phyloP scores from a whole-genome alignment of 2,888 invertebrate species.

The Chymomyza amoena region DNA sequence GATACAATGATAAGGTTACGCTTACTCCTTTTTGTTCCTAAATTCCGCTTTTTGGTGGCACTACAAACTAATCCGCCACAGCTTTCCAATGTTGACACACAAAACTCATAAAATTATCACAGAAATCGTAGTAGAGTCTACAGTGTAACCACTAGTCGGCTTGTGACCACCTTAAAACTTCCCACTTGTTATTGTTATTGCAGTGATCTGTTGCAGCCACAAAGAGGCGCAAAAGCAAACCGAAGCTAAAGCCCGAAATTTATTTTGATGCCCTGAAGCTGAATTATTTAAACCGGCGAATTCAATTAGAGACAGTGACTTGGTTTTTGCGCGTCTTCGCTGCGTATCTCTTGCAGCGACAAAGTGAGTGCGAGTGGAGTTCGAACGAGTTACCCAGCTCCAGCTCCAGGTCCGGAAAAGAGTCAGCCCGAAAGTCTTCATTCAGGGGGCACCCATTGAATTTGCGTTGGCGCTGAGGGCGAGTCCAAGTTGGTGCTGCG shows the following conservation, averaged over 20 bases:
- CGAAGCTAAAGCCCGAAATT: constrained; percentile 50
- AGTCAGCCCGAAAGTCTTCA: not conserved
- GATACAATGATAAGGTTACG: no score
- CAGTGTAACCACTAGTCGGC: no score
- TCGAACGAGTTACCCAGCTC: not conserved
- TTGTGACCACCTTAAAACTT: no score
- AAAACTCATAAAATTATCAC: no score
- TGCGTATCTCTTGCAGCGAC: not conserved
- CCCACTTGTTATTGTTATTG: constrained; percentile 1
- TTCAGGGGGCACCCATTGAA: constrained; percentile 22
- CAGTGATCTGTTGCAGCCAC: not conserved
- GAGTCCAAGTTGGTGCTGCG: constrained; percentile 50
- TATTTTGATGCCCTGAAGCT: constrained; percentile 75
- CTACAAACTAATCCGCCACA: no score
- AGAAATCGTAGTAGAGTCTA: no score
- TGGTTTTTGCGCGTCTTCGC: constrained; percentile 59
- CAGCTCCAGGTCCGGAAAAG: not conserved
- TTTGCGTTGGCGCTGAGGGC: constrained; percentile 68
- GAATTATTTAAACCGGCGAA: constrained; percentile 79
- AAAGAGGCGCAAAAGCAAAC: not conserved
- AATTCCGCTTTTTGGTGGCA: no score
- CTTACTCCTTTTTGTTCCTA: no score
- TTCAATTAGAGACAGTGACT: constrained; percentile 78
- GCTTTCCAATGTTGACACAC: no score
- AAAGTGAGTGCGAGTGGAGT: not conserved